Base-by-base conservation (phyloP, 2,888 invertebrate genomes). In the Ernsta delagoae region DNA sequence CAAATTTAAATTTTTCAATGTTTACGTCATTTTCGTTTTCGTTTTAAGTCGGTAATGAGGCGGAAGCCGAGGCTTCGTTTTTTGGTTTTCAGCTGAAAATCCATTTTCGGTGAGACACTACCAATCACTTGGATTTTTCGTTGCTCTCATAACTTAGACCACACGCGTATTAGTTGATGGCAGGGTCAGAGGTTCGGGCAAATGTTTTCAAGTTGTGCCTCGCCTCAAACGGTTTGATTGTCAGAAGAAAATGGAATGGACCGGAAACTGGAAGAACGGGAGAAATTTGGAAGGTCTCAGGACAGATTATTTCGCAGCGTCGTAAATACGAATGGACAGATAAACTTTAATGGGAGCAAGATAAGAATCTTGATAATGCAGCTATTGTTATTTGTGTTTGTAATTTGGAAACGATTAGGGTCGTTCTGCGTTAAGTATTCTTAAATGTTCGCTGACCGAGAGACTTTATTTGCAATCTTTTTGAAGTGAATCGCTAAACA, bases 101-200 rank as follows among this genome's bases (percentile, higher is more conserved):
- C 31, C 31, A 24, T 31, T 31, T 31, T 31, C 31, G 31, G 31
- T 31, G 1, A 31, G 31, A 31, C 31, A 31, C 31, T 3, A 31
- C 31, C 31, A 31, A 4, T 31, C 31, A 31, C 31, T 2, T 31
- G 31, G 0, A 31, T 31, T 3, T 2, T 31, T 2, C 31, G 3
- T 31, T 31, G 4, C 39, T 36, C 73, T 73, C 70, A 0, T 75
- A 0, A 11, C 74, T 85, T 83, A 67, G 0, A 72, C 79, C 80
- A 74, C 24, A 53, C 68, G 75, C 81, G 84, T 87, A 88, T 88
- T 89, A 89, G 88, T 88, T 86, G 88, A 89, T 89, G 88, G 88
- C 83, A 83, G 86, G 88, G 86, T 83, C 84, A 81, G 81, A 81
- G 86, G 82, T 86, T 85, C 77, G 78, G 79, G 80, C 75, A 85